A percentile compares a stretch with the other conserved stretches of the same genome.
Evolutionary conservation across 1,140 invertebrate genomes (phyloP).

Genomic region (Ptiloglossa arizonensis): DNA sequence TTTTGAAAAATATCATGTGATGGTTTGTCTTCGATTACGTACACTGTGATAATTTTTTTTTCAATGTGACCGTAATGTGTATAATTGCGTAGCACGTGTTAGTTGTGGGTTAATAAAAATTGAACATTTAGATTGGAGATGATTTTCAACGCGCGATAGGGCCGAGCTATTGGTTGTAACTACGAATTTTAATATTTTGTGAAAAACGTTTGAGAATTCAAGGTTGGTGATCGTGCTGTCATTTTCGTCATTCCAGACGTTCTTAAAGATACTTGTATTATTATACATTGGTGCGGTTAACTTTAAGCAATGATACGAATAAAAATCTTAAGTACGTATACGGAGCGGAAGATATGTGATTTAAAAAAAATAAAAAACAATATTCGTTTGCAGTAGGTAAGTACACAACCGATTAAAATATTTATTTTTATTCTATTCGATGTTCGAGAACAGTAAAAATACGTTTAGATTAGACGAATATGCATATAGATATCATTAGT

Average conservation of each 20-base stretch:
- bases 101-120: not conserved
- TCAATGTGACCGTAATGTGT: not conserved
- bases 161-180: not conserved
- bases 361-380: constrained; percentile 36
- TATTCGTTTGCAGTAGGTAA: constrained; percentile 57
- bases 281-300: constrained; percentile 12
- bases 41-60: not conserved
- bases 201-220: not conserved
- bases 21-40: not conserved
- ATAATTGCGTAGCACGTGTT: not conserved
- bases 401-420: constrained; percentile 56
- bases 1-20: not conserved
- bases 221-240: not conserved
- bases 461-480: constrained; percentile 53
- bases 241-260: not conserved
- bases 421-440: constrained; percentile 39
- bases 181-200: not conserved
- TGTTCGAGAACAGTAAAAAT: constrained; percentile 23
- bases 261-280: not conserved
- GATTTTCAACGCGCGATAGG: not conserved
- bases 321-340: not conserved
- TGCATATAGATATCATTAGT: constrained; percentile 49
- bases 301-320: not conserved
- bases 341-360: constrained; percentile 41
- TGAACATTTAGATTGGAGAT: not conserved